phyloP scores from a whole-genome alignment of 2,113 vertebrate genomes.

The Gnathonemus echidnorhynchus region DNA sequence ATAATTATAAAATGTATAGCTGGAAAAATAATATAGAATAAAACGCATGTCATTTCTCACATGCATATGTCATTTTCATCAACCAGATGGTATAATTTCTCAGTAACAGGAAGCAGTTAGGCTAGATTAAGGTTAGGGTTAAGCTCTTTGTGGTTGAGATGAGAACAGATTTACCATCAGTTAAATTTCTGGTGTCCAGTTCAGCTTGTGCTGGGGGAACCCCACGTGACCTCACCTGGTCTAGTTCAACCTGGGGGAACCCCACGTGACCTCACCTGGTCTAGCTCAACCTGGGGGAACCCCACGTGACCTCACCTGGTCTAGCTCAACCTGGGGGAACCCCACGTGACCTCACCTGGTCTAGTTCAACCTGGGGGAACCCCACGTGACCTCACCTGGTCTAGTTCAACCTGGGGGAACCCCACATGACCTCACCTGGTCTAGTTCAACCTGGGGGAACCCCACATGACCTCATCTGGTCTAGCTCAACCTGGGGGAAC shows the following conservation, averaged over 20 bases:
- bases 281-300: background rate
- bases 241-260: background rate
- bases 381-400: background rate
- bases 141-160: constrained; percentile 34
- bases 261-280: background rate
- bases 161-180: background rate
- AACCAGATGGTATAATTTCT: constrained; percentile 37
- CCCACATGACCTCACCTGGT: no score
- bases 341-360: no score
- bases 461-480: background rate
- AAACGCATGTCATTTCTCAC: background rate
- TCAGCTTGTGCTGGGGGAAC: background rate
- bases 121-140: constrained; percentile 34
- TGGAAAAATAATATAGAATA: background rate
- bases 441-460: background rate
- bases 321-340: background rate
- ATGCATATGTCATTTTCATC: constrained; percentile 9
- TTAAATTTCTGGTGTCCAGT: background rate
- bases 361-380: background rate
- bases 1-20: background rate
- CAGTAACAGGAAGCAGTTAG: constrained; percentile 27
- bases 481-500: background rate
- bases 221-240: background rate
- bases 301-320: background rate
- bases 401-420: no score